Percentiles rank a stretch among this genome's conserved stretches.
Evolutionary conservation across 2,113 vertebrate species (phyloP).

Genomic region (Eira barbara): DNA sequence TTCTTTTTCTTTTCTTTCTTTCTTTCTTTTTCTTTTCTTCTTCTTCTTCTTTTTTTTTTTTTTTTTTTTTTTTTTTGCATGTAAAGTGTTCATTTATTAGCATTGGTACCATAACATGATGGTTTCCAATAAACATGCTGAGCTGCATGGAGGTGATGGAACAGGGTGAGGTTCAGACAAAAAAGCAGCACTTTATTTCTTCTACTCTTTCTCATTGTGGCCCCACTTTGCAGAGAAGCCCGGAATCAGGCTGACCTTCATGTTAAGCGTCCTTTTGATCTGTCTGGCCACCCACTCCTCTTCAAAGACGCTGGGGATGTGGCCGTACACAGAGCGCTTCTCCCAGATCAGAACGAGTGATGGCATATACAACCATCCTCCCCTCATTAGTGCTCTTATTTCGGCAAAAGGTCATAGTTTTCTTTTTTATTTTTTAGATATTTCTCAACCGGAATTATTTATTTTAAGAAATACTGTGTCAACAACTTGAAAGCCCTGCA

Average conservation of each 20-base stretch:
- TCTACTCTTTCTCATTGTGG: neutral
- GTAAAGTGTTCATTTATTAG: neutral
- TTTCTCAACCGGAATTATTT: conserved; percentile 64
- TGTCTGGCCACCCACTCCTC: neutral
- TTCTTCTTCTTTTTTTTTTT: no score
- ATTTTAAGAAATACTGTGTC: conserved; percentile 71
- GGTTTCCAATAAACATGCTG: neutral
- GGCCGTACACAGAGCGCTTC: neutral
- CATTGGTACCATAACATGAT: neutral
- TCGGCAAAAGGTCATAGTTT: neutral
- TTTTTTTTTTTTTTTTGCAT: neutral
- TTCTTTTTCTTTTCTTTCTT: fast-evolving
- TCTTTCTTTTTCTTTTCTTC: neutral
- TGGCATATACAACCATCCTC: neutral
- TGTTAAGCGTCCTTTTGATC: neutral
- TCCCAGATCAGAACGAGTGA: neutral
- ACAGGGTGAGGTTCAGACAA: neutral
- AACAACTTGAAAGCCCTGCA: conserved; percentile 63
- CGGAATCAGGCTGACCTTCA: neutral
- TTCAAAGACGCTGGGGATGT: neutral
- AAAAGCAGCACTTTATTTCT: neutral
- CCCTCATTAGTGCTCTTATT: neutral
- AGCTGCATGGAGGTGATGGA: neutral
- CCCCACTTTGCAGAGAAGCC: neutral
- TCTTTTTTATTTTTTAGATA: conserved; percentile 31